Percentiles rank a stretch among this genome's conserved stretches.
Conservation (phyloP, 2,888 invertebrate genomes). For the Perithous albicinctus region DNA sequence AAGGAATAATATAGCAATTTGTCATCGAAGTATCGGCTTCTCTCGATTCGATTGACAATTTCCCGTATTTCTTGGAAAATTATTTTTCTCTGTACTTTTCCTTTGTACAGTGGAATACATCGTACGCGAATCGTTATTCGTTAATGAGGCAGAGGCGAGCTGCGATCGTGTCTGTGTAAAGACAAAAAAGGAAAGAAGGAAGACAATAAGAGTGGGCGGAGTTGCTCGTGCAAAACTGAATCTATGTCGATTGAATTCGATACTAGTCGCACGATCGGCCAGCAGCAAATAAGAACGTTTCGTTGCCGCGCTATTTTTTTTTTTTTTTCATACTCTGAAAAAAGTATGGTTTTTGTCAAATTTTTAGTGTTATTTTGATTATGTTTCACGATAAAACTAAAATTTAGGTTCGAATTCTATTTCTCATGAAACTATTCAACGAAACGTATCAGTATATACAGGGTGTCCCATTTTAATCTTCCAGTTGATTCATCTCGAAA, state of each 20-base stretch:
- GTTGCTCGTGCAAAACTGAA: not conserved
- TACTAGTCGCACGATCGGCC: not conserved
- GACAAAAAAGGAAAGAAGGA: not conserved
- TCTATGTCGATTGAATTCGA: not conserved
- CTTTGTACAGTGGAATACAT: not conserved
- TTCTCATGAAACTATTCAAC: no score
- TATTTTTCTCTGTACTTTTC: not conserved
- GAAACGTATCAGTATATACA: no score
- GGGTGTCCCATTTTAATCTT: no score
- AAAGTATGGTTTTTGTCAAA: no score
- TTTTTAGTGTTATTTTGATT: no score
- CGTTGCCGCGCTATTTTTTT: no score
- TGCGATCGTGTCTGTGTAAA: not conserved
- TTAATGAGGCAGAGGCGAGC: not conserved
- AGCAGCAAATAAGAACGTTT: no score
- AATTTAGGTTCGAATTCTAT: no score
- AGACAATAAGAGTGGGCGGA: not conserved
- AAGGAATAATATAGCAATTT: constrained; percentile 15
- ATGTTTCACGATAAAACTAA: no score
- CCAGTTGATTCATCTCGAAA: no score
- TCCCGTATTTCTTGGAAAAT: not conserved
- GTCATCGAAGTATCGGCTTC: not conserved
- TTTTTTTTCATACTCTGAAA: no score
- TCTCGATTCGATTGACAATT: not conserved
- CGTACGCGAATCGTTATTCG: constrained; percentile 1